Evolutionary conservation across 2,888 invertebrate species (phyloP), one percentile per base, ranked within the genome.

Genomic region (Dendrolimus pini): DNA sequence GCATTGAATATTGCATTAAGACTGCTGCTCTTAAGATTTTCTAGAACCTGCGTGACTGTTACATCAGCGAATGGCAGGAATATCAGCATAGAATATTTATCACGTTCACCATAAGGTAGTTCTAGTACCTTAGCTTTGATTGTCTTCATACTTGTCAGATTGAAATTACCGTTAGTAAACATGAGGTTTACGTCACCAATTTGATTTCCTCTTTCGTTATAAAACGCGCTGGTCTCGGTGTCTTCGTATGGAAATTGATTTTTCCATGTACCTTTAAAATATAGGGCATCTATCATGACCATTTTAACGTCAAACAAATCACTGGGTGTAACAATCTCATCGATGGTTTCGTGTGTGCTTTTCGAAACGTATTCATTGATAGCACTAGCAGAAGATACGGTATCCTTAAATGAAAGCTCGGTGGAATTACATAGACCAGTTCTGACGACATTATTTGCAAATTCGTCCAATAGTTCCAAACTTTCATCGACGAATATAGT

Each of bases 1-100:
- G 80, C 70, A 3, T 78, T 69, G 52, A 93, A 83, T 42, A 94
- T 80, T 0, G 86, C 80, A 0, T 75, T 74, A 64, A 92, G 72
- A 59, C 91, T 90, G 12, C 91, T 69, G 0, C 63, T 69, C 10
- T 82, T 80, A n/a, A 95, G 69, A 12, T 83, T 82, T 0, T 89
- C 79, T 1, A 94, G 74, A 1, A 94, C 86, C 6, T 76, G 77
- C 3, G 75, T 70, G 6, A 92, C 59, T 1, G 82, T 70, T 13
- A 83, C 80, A 41, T 86, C 87, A 42, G 78, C 73, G 56, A 85
- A 74, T 0, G 95, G 95, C 41, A 95, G 70, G 60, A 94, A 80
- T 2, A 94, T 68, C 7, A 94, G 77, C 94, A 95, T 94, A 0
- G 93, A 93, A 59, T 92, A 91, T 58, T 91, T 87, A 10, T 69